Base-by-base conservation (phyloP, 2,797 vertebrate genomes). In the Carapus acus region DNA sequence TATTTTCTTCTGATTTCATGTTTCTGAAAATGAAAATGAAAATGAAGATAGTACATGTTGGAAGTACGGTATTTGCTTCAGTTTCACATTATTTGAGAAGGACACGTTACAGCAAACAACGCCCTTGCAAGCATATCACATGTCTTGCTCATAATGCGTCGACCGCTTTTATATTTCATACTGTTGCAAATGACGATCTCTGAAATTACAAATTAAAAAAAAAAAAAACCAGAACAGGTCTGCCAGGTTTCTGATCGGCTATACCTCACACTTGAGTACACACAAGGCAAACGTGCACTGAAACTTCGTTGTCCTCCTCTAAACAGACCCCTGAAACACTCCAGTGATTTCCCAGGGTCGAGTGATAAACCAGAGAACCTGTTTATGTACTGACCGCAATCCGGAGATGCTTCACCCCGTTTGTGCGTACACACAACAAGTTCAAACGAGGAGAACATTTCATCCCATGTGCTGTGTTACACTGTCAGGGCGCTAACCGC, bases 1-100 rank as follows among this genome's bases (percentile, higher is more conserved):
- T 53, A 21, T 14, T 12, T 22, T 29, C 8, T 33, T 33, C n/a
- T n/a, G n/a, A n/a, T n/a, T n/a, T n/a, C n/a, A 27, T 9, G 9
- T 33, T 13, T 9, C 14, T 20, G 37, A 79, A 80, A 83, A 15
- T 15, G 69, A 84, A 86, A 88, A 55, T 70, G 64, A 82, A 86
- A 81, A 24, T 60, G 21, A 49, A 45, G 29, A n/a, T 53, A 39
- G 4, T 24, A 29, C 1, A 22, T 3, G n/a, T 0, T 19, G 43
- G 43, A 9, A 19, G 31, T n/a, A n/a, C n/a, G n/a, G n/a, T n/a
- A n/a, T n/a, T n/a, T n/a, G n/a, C n/a, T n/a, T n/a, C n/a, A n/a
- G n/a, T n/a, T n/a, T n/a, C n/a, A n/a, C n/a, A n/a, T n/a, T n/a
- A n/a, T n/a, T n/a, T n/a, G n/a, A n/a, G n/a, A n/a, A n/a, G n/a